Evolutionary conservation across 2,888 invertebrate species (phyloP), one percentile per base, ranked within the genome.

Genomic region (Sarcophaga carnaria): DNA sequence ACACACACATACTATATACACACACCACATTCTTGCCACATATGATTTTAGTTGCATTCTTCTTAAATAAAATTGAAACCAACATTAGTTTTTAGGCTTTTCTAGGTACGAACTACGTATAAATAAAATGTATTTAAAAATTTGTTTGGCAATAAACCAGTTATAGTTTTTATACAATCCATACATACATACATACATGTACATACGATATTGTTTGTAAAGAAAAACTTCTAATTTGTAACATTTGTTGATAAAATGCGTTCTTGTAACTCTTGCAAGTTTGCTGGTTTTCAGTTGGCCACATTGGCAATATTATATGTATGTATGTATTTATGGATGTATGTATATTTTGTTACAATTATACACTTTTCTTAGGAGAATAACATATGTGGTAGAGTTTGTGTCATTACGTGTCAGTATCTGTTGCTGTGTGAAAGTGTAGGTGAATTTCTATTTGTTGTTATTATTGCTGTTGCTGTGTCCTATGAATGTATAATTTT

Each of bases 401-500:
- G n/a, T 11, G 11, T 72, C 10, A 10, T 22, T 74, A 27, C 47
- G 62, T 63, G 4, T 71, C 17, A 37, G 22, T 45, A 1, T 59
- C 22, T 60, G 17, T 27, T 59, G 37, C 10, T 74, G 54, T 69
- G 49, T 62, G 63, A n/a, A 60, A 67, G 20, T 83, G n/a, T 49
- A 25, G 62, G 20, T 66, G n/a, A 62, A 37, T 77, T 49, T 37
- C 8, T 37, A 10, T 37, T 37, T 37, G 37, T 37, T 37, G 37
- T 8, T 37, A 6, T 6, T 37, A 6, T 37, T 37, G 6, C 8
- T 37, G 37, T 37, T 37, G 66, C 66, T 47, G 49, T 83, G 37
- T 67, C 17, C 66, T 63, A 71, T 64, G 59, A 72, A 67, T 85
- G 67, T 78, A 69, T 85, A 74, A 63, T 69, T 66, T 63, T 78